Conservation (phyloP, 2,888 invertebrate species). For the Odontothrips loti region DNA sequence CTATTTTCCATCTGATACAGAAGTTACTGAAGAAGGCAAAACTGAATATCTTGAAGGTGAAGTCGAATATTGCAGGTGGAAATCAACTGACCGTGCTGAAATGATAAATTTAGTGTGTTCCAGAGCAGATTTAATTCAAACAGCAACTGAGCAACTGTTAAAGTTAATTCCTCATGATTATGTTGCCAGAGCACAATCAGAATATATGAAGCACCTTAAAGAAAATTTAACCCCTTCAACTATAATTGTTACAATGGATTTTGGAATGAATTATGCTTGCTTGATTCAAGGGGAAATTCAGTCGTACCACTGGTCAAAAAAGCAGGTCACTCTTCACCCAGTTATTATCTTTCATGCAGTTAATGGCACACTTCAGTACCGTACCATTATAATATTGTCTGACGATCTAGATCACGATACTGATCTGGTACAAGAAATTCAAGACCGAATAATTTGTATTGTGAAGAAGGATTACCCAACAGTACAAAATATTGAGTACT, state of each 20-base stretch:
- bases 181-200: constrained; percentile 3
- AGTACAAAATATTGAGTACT: neutral
- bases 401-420: constrained; percentile 1
- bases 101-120: neutral
- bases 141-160: neutral
- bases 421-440: neutral
- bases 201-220: neutral
- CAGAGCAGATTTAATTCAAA: neutral
- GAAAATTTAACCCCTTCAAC: neutral
- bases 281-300: constrained; percentile 16
- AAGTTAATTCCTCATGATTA: constrained; percentile 1
- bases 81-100: constrained; percentile 8
- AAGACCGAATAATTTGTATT: neutral
- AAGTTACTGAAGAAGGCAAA: neutral
- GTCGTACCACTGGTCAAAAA: constrained; percentile 6
- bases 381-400: neutral
- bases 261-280: neutral
- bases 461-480: neutral
- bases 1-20: neutral
- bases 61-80: neutral
- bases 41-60: neutral
- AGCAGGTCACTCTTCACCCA: constrained; percentile 12
- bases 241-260: neutral
- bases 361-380: neutral
- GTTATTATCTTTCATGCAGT: neutral